Conservation (phyloP, 2,888 invertebrate genomes). For the Branchellion lobata region DNA sequence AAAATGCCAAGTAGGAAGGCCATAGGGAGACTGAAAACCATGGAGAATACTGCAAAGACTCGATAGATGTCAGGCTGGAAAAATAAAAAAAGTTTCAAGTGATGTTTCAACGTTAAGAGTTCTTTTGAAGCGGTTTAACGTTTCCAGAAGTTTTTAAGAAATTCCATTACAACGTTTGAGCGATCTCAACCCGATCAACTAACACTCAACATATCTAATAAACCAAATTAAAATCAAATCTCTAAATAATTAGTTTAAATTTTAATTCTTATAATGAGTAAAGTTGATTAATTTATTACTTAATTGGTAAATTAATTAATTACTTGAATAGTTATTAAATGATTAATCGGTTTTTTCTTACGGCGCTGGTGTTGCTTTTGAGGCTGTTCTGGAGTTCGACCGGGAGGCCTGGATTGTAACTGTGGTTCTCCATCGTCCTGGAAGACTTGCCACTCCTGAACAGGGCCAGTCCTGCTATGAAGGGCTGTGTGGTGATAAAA, state of each 20-base stretch:
- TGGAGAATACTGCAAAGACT: conserved; percentile 29
- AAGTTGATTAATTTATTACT: no score
- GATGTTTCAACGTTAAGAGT: no score
- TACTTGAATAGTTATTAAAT: no score
- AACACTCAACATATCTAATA: no score
- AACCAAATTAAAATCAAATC: no score
- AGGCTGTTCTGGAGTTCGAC: conserved; percentile 17
- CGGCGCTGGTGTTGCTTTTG: conserved; percentile 16
- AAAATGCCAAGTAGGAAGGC: not conserved
- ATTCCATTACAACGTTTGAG: not conserved
- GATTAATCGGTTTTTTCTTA: no score
- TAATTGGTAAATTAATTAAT: no score
- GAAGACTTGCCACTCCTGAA: not conserved
- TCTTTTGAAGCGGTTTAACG: not conserved
- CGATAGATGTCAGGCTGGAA: conserved; percentile 38
- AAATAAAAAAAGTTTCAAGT: no score
- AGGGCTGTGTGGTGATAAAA: not conserved
- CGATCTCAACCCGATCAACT: no score
- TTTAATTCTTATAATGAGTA: no score
- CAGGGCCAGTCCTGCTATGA: conserved; percentile 25
- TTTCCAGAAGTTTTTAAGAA: not conserved
- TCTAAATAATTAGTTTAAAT: no score
- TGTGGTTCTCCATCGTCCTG: not conserved
- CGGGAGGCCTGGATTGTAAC: conserved; percentile 22
- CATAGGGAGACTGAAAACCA: conserved; percentile 26